Percentiles rank a stretch among this genome's conserved stretches.
Evolutionary conservation across 2,113 vertebrate genomes (phyloP).

Genomic region (Mirounga angustirostris): DNA sequence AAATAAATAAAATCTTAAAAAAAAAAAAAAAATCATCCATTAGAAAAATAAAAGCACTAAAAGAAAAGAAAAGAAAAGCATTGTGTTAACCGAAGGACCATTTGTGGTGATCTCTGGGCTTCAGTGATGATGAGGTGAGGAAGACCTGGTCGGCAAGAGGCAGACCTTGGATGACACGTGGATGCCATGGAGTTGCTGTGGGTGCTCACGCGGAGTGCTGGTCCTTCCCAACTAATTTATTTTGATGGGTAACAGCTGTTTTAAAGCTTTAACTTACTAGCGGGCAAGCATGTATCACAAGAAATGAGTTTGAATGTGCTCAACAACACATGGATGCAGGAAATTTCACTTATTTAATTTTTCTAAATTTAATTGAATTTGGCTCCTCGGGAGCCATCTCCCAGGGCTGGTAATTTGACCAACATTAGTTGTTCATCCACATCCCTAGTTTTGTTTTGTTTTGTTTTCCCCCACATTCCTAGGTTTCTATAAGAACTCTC

Average conservation of each 20-base stretch:
- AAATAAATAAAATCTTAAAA: background rate
- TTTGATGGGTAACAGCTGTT: constrained; percentile 57
- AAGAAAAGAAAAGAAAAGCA: background rate
- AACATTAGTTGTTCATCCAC: background rate
- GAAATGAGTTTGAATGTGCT: constrained; percentile 49
- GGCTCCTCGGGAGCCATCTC: background rate
- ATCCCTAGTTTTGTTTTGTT: background rate
- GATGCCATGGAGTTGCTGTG: background rate
- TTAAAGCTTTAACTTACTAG: constrained; percentile 45
- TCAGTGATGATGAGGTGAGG: background rate
- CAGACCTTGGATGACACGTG: background rate
- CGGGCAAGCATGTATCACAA: constrained; percentile 29
- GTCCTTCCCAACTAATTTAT: background rate
- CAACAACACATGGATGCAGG: background rate
- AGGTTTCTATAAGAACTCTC: background rate
- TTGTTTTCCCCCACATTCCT: background rate
- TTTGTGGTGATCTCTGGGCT: background rate
- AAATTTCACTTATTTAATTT: constrained; percentile 67
- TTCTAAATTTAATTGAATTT: constrained; percentile 58
- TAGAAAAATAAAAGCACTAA: background rate
- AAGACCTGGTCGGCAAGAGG: background rate
- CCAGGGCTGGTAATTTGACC: constrained; percentile 34
- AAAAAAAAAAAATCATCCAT: background rate
- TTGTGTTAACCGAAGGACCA: background rate
- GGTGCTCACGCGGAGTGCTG: background rate